Conservation (phyloP, 2,888 invertebrate species). For the Archips xylosteana region DNA sequence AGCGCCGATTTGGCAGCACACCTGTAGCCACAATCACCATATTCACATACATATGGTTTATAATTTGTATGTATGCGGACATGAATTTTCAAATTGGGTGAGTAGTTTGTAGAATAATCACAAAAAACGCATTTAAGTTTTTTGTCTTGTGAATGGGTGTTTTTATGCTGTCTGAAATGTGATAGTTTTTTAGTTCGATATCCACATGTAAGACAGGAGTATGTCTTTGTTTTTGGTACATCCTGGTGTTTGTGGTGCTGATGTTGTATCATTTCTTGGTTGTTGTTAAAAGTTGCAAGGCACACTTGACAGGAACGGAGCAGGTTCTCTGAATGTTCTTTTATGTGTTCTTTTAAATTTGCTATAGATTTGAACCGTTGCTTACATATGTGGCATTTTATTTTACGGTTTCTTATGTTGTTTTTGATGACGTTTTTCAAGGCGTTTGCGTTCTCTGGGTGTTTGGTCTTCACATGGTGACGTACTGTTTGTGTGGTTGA, state of each 20-base stretch:
- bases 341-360: constrained; percentile 50
- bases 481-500: constrained; percentile 51
- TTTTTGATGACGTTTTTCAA: constrained; percentile 47
- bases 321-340: constrained; percentile 43
- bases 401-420: constrained; percentile 48
- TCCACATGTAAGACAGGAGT: constrained; percentile 53
- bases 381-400: constrained; percentile 55
- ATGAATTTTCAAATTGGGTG: constrained; percentile 59
- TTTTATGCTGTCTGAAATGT: constrained; percentile 54
- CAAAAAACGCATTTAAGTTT: constrained; percentile 51
- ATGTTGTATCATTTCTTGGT: constrained; percentile 48
- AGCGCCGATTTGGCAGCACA: constrained; percentile 55
- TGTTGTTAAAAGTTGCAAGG: constrained; percentile 48
- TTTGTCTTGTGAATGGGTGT: constrained; percentile 50
- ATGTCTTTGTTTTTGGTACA: constrained; percentile 39
- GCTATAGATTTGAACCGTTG: constrained; percentile 45
- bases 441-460: constrained; percentile 45
- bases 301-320: constrained; percentile 51
- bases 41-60: constrained; percentile 52
- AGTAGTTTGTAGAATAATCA: constrained; percentile 54
- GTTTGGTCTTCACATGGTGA: constrained; percentile 53
- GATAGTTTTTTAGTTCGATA: constrained; percentile 54
- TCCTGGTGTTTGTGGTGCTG: constrained; percentile 46
- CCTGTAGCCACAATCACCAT: constrained; percentile 48
- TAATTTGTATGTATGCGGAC: constrained; percentile 52